Evolutionary conservation across 2,888 invertebrate genomes (phyloP).

Genomic region (Cordylochernes scorpioides): DNA sequence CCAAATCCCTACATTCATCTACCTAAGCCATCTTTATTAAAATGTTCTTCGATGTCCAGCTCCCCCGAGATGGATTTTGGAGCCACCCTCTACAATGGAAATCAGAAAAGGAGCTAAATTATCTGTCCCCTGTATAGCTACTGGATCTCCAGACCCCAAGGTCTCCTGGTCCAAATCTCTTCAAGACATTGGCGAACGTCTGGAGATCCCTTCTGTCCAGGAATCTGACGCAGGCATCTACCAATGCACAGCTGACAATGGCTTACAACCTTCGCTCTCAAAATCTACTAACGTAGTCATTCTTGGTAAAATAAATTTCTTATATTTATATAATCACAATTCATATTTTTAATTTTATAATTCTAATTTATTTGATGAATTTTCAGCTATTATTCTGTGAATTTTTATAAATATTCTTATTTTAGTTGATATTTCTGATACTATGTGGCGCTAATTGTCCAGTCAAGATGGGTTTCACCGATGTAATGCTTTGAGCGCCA

Average conservation of each 20-base stretch:
- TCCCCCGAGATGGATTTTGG: conserved; percentile 10
- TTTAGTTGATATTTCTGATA: no score
- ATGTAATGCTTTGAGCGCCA: no score
- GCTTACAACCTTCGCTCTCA: not conserved
- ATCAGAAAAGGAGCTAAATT: conserved; percentile 7
- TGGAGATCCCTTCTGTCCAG: no score
- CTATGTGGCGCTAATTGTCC: no score
- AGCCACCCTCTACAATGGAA: conserved; percentile 2
- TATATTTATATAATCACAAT: no score
- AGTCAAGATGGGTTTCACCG: no score
- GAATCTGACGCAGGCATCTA: conserved; percentile 1
- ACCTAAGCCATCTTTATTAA: not conserved
- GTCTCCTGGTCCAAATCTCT: conserved; percentile 7
- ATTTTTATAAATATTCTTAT: no score
- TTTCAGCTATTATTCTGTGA: no score
- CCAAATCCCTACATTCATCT: not conserved
- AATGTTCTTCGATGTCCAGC: conserved; percentile 4
- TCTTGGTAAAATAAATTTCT: not conserved
- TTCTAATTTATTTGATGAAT: no score
- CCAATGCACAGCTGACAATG: conserved; percentile 1
- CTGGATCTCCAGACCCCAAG: conserved; percentile 10
- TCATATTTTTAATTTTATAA: no score
- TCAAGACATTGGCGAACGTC: not conserved
- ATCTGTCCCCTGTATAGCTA: conserved; percentile 6
- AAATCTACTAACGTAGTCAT: not conserved